Base-by-base conservation (phyloP, 1,140 invertebrate genomes). In the Danaus melanippus region DNA sequence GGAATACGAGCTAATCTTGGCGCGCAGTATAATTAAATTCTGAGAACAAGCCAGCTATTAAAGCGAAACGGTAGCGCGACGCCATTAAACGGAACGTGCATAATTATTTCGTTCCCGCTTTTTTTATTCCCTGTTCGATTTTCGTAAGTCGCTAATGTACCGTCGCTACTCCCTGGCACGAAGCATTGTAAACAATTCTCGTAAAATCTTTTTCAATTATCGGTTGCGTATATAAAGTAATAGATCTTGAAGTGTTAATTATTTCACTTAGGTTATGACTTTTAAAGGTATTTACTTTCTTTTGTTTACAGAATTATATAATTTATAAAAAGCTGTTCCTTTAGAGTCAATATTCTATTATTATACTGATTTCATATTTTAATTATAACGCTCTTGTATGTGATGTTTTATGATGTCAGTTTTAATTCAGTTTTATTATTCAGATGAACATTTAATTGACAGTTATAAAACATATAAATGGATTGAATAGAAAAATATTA, bases 31-130 rank as follows among this genome's bases (percentile, higher is more conserved):
- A 83, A 86, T 86, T 83, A 86, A 84, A 82, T 84, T 84, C 83
- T 71, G 69, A 77, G 81, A 84, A 86, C 79, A 82, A 71, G 81
- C 79, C 70, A 71, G 76, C 78, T 82, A 79, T 83, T 82, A 83
- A 82, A 82, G 64, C 73, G 74, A 77, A 84, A 84, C 83, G 79
- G 83, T 86, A 86, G 81, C 81, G 74, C 74, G 73, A 76, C 76
- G 70, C 72, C 81, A 84, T 84, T 83, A 83, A 80, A 84, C 79
- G 74, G 80, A 84, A 84, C 81, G 81, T 84, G 79, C 71, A 84
- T 86, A 86, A 86, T 86, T 84, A 84, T 86, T 86, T 86, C 75
- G 79, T 84, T 86, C 79, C 79, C 80, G 77, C 79, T 71, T 80
- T 79, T 81, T 80, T 79, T 77, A 63, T 77, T 73, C 62, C 62